A percentile compares a stretch with the other conserved stretches of the same genome.
phyloP scores from a whole-genome alignment of 2,888 invertebrate species.

The Anoncus sp. region DNA sequence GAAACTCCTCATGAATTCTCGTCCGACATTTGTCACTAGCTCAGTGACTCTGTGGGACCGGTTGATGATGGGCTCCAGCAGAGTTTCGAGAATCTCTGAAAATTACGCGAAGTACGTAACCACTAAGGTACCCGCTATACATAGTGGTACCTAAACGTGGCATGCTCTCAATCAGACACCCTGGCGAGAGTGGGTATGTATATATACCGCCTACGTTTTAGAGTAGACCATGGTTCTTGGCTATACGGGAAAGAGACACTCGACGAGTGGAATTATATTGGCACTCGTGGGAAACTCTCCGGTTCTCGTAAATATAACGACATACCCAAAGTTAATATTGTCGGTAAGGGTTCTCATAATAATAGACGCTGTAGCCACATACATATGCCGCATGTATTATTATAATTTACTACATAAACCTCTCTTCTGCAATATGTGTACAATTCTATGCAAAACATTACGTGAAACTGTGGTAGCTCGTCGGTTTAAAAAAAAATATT shows the following conservation, averaged over 20 bases:
- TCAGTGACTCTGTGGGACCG: constrained; percentile 18
- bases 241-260: constrained; percentile 17
- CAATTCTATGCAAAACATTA: no score
- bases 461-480: no score
- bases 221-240: constrained; percentile 5
- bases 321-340: constrained; percentile 37
- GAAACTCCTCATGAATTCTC: constrained; percentile 49
- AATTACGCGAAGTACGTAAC: constrained; percentile 57
- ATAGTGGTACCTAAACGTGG: neutral
- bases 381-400: neutral
- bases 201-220: constrained; percentile 12
- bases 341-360: constrained; percentile 11
- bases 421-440: neutral
- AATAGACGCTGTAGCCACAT: no score
- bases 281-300: constrained; percentile 35
- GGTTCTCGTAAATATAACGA: constrained; percentile 29
- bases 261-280: constrained; percentile 54
- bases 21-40: constrained; percentile 47
- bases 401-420: constrained; percentile 3
- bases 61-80: constrained; percentile 19
- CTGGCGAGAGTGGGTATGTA: constrained; percentile 15
- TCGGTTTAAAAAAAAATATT: no score
- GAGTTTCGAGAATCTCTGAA: constrained; percentile 51
- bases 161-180: constrained; percentile 21
- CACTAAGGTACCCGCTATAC: constrained; percentile 1